A percentile compares a stretch with the other conserved stretches of the same genome.
These are phyloP conservation scores for Stenodera caucasica DNA, from an alignment of 2,888 invertebrate genomes.

Conservation along the genomic window DNA sequence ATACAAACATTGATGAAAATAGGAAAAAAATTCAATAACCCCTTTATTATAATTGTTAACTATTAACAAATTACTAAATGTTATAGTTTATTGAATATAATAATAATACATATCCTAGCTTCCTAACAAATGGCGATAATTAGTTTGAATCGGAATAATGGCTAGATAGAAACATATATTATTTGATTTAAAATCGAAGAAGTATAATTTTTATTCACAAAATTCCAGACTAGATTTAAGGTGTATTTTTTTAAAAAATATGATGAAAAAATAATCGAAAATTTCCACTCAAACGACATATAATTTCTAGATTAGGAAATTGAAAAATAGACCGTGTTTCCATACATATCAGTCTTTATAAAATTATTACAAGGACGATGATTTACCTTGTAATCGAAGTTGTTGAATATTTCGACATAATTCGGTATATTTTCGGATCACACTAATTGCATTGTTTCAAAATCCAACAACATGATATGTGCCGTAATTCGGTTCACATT, in stretches of 20 bases:
- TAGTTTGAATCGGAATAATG: neutral
- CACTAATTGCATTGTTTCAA: neutral
- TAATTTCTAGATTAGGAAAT: neutral
- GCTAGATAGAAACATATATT: neutral
- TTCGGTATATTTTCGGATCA: neutral
- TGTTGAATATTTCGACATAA: neutral
- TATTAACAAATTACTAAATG: constrained; percentile 2
- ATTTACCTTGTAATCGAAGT: neutral
- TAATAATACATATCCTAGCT: neutral
- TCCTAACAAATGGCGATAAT: neutral
- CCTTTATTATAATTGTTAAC: neutral
- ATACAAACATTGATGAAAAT: neutral
- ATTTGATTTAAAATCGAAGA: neutral
- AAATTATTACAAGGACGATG: neutral
- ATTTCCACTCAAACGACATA: neutral
- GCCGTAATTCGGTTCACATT: too few relatives aligned
- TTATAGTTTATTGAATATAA: neutral
- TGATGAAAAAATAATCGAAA: neutral
- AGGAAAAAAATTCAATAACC: neutral
- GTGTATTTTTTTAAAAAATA: neutral
- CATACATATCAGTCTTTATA: neutral
- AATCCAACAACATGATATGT: neutral
- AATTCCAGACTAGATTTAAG: neutral
- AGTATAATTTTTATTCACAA: neutral
- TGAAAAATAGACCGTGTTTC: neutral